Base-by-base conservation (phyloP, 2,797 vertebrate species). In the Paratrypauchen microcephalus region DNA sequence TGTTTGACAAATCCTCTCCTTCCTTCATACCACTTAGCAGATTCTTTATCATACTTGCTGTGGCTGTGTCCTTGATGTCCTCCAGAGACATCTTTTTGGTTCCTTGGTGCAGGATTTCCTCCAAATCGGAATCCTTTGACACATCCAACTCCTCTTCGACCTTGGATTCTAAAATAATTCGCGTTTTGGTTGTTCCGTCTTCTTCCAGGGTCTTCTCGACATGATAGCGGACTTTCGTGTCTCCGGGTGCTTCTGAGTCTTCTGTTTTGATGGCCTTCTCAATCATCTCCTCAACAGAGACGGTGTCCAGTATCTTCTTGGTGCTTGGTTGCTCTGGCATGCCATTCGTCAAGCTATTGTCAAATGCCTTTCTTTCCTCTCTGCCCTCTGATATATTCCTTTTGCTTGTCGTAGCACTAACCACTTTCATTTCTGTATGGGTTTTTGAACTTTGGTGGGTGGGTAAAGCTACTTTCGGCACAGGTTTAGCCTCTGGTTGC, bases 231-330 rank as follows among this genome's bases (percentile, higher is more conserved):
- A 97, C 84, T 83, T 94, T 94, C 0, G 93, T 88, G 0, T 97
- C 95, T 36, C 93, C 92, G 6, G 93, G 81, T 4, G 83, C 78
- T 56, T 94, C 93, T 6, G 89, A 79, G 60, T 90, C 92, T 9
- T 94, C 92, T 69, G 96, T 92, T 71, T 93, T 95, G 0, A 96
- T 94, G 55, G 95, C 93, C 73, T 93, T 96, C 88, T 95, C 93
- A 62, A 99, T 94, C 52, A 98, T 95, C 55, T 96, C 95, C 74
- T 96, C 90, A 32, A 97, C 94, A 41, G 95, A 95, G 69, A 90
- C 86, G 2, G 86, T 65, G 61, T 94, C 90, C 66, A 95, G 88
- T 24, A 89, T 77, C 55, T 87, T 94, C 74, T 92, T 92, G 56
- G 91, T 89, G 60, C 75, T 70, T 73, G 76, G 80, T 67, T 77